Evolutionary conservation across 2,888 invertebrate genomes (phyloP), one percentile per base, ranked within the genome.

Genomic region (Prosopocoilus inquinatus): DNA sequence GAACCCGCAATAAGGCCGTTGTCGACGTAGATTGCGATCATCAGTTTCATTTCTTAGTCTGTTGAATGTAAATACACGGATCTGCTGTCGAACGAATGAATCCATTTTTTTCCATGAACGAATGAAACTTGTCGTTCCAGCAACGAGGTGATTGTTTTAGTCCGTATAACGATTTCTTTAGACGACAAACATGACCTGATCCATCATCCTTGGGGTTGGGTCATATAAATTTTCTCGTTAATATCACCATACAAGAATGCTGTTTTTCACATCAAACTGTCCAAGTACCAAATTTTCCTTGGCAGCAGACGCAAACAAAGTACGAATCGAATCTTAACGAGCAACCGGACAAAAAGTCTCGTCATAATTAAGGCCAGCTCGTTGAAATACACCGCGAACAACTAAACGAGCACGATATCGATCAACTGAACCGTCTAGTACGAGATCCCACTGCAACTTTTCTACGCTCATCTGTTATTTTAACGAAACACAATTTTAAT

Each of bases 291-390:
- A 41, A 11, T 48, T 50, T 15, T 55, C 55, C 28, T 50, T 33
- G 12, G 62, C 55, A 46, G 61, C 60, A 43, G 43, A 51, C 12
- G 57, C 60, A 13, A 63, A 48, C 1, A 60, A 4, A 1, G 54
- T 39, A 16, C 60, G 59, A 46, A 60, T 55, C 1, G 46, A 9
- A 15, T 44, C 20, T 16, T 41, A 54, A 4, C 54, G 39, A 9
- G 54, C 54, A 9, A 63, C 63, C 12, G 56, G 58, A 34, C 57
- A 57, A 41, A 65, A 63, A 2, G 60, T 62, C 38, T 63, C 63
- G 32, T 57, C 58, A 45, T 55, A 55, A 20, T 50, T 13, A 7
- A 38, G n/a, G n/a, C 39, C 39, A 3, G 39, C 39, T 5, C 39
- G n/a, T n/a, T 38, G 13, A 38, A 3, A 38, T 38, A 38, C 39